phyloP scores from a whole-genome alignment of 2,113 vertebrate genomes.

The Glaucidium brasilianum region DNA sequence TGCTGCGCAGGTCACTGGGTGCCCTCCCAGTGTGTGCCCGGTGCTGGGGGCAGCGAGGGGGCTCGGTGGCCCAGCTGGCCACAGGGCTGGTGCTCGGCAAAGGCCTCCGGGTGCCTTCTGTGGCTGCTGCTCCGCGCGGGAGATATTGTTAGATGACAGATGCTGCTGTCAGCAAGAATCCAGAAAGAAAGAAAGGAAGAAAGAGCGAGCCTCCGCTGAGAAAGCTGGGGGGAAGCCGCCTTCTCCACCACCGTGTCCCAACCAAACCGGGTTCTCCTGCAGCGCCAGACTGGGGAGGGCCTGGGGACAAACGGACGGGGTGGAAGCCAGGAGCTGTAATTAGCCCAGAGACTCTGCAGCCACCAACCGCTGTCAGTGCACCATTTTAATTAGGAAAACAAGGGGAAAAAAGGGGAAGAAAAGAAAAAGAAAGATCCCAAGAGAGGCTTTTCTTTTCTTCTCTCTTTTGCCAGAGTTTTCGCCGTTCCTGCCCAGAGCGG shows the following conservation, averaged over 20 bases:
- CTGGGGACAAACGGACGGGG: background rate
- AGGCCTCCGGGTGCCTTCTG: background rate
- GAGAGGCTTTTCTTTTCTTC: background rate
- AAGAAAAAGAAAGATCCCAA: background rate
- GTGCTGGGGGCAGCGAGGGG: background rate
- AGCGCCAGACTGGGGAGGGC: background rate
- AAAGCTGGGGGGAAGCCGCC: background rate
- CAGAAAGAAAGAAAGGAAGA: background rate
- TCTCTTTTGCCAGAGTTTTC: background rate
- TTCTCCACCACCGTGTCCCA: background rate
- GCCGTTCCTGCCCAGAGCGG: background rate
- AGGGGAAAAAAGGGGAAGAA: background rate
- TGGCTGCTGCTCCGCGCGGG: background rate
- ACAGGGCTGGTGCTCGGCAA: background rate
- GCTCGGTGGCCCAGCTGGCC: background rate
- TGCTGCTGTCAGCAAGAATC: constrained; percentile 47
- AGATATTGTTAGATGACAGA: background rate
- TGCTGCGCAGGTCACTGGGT: background rate
- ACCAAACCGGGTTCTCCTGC: constrained; percentile 13
- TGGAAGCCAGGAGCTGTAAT: background rate
- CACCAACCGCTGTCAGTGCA: background rate
- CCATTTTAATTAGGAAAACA: background rate
- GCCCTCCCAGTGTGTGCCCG: background rate
- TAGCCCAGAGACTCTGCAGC: background rate
- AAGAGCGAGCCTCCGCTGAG: background rate